phyloP scores from a whole-genome alignment of 2,888 invertebrate genomes.

The Rhogogaster chlorosoma region DNA sequence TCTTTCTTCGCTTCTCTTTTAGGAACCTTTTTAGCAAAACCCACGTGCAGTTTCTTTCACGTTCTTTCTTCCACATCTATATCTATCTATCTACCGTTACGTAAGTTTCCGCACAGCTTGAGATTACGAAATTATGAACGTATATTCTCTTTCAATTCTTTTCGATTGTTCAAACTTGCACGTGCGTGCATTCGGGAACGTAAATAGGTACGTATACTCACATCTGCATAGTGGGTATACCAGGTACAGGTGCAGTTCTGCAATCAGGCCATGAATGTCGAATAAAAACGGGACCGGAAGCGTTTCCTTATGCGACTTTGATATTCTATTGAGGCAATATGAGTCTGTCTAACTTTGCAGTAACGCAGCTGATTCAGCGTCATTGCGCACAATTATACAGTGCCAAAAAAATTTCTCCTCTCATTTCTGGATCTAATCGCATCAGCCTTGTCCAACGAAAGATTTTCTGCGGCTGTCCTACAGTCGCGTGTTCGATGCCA shows the following conservation, averaged over 20 bases:
- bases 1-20: not conserved
- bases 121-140: not conserved
- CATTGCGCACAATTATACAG: not conserved
- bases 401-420: not conserved
- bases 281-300: slow-evolving; percentile 27
- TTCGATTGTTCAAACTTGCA: slow-evolving; percentile 14
- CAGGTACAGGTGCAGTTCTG: not conserved
- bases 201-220: not conserved
- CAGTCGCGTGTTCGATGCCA: slow-evolving; percentile 37
- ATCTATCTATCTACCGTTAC: not conserved
- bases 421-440: not conserved
- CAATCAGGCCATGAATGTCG: not conserved
- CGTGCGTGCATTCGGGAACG: not conserved
- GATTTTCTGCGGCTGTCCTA: slow-evolving; percentile 16
- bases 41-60: slow-evolving; percentile 1
- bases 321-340: not conserved
- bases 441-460: not conserved
- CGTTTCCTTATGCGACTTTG: not conserved
- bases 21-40: not conserved
- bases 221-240: not conserved
- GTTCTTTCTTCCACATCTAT: not conserved
- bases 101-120: slow-evolving; percentile 17
- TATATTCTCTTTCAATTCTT: not conserved
- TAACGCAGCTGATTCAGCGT: not conserved
- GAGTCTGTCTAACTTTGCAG: not conserved